Evolutionary conservation across 1,140 invertebrate species (phyloP), one percentile per base, ranked within the genome.

Genomic region (Micrasema minimum): DNA sequence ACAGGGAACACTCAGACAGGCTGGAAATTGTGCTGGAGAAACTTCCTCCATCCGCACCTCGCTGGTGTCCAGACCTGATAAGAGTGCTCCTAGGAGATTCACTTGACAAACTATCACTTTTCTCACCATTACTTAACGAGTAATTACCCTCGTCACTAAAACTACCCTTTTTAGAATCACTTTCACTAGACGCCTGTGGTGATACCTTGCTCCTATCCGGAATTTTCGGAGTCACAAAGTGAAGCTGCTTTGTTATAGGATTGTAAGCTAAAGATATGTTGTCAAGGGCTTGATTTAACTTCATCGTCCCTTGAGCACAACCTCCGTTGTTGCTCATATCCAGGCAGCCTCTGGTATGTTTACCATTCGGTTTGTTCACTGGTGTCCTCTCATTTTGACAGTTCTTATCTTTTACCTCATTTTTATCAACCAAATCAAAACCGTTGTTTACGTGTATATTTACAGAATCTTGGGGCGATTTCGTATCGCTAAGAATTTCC

Each of bases 181-280:
- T 26, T 20, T 69, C 67, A 53, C 67, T 69, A 5, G 41, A 14
- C 2, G 37, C n/a, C 2, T 45, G 45, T 9, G 64, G 45, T 12
- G 64, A 16, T 18, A 23, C 23, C 14, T 69, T 67, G 20, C 16
- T 66, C 55, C 46, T 51, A 45, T 66, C 37, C 2, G 22, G 67
- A 50, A 78, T 73, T 76, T 81, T 83, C 35, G 82, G 81, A 55
- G 80, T 84, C 57, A 85, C 82, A 57, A 85, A 85, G 76, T 84
- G 83, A 68, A 85, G 75, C 64, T 85, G 83, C 72, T 84, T 84
- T 14, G 83, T 85, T 51, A 85, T 84, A 3, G 83, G 83, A 76
- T 85, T 85, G 74, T 85, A 85, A 3, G 83, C 83, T 6, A 85
- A 79, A 64, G 83, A 83, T 74, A 85, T 85, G 65, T 81, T 83